Conservation (phyloP, 2,113 vertebrate species). For the Myiagra hebetior region DNA sequence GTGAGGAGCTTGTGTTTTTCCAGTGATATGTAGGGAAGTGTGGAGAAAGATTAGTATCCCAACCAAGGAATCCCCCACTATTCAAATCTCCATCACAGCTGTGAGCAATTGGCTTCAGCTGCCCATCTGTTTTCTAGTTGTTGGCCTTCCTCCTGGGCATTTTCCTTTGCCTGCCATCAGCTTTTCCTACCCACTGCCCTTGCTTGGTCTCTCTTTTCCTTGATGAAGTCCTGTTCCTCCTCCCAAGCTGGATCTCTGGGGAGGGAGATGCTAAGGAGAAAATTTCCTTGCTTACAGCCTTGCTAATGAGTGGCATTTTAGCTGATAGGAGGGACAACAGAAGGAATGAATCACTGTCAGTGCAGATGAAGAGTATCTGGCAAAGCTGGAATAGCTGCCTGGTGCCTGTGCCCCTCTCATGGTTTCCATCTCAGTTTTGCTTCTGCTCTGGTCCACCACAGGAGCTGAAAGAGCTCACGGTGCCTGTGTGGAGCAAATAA, state of each 20-base stretch:
- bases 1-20: neutral
- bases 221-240: neutral
- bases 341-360: neutral
- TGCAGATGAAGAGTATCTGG: neutral
- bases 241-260: neutral
- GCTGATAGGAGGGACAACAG: neutral
- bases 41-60: neutral
- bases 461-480: neutral
- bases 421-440: neutral
- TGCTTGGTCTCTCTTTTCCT: rapidly evolving
- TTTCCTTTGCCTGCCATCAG: neutral
- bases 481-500: neutral
- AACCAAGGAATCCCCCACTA: neutral
- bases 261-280: neutral
- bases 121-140: neutral
- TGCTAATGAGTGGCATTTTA: neutral
- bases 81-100: neutral
- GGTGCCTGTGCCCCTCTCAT: neutral
- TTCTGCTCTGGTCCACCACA: neutral
- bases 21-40: neutral
- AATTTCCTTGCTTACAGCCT: neutral
- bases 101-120: neutral
- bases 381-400: neutral
- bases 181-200: neutral
- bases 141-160: neutral